Evolutionary conservation across 1,140 invertebrate species (phyloP).

Genomic region (Drosophila simulans): DNA sequence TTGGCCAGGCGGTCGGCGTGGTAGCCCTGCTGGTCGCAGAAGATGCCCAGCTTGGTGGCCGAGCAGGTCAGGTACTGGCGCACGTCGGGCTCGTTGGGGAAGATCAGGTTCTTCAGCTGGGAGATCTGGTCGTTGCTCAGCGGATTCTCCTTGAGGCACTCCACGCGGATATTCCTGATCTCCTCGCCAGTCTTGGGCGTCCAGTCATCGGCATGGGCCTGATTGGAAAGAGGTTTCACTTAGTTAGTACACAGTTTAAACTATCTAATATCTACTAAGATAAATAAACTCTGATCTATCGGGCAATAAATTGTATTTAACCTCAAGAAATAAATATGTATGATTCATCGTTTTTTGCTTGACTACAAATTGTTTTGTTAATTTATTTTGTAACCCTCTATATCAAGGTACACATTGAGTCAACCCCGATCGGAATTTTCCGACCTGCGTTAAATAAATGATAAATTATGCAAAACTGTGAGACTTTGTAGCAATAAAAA

Average conservation of each 20-base stretch:
- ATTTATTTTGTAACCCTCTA: no score
- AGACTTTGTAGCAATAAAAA: background rate
- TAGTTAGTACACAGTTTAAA: no score
- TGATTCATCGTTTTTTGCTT: no score
- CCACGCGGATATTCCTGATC: slow-evolving; percentile 64
- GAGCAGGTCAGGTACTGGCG: slow-evolving; percentile 74
- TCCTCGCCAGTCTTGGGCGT: slow-evolving; percentile 59
- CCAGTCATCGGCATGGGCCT: slow-evolving; percentile 73
- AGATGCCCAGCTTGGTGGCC: slow-evolving; percentile 70
- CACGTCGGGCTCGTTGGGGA: slow-evolving; percentile 68
- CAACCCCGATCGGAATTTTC: background rate
- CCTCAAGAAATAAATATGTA: no score
- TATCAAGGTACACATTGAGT: no score
- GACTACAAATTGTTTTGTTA: no score
- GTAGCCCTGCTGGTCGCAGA: slow-evolving; percentile 71
- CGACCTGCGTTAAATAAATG: background rate
- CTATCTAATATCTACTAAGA: no score
- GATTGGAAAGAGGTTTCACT: background rate
- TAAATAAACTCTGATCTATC: no score
- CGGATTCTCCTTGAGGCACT: slow-evolving; percentile 65
- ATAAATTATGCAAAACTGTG: background rate
- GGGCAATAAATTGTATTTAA: no score
- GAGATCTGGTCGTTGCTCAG: slow-evolving; percentile 56
- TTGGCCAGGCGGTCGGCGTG: slow-evolving; percentile 79
- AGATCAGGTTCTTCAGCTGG: slow-evolving; percentile 66